Percentiles rank a stretch among this genome's conserved stretches.
Conservation (phyloP, 1,140 invertebrate genomes). For the Drosophila quadrilineata region DNA sequence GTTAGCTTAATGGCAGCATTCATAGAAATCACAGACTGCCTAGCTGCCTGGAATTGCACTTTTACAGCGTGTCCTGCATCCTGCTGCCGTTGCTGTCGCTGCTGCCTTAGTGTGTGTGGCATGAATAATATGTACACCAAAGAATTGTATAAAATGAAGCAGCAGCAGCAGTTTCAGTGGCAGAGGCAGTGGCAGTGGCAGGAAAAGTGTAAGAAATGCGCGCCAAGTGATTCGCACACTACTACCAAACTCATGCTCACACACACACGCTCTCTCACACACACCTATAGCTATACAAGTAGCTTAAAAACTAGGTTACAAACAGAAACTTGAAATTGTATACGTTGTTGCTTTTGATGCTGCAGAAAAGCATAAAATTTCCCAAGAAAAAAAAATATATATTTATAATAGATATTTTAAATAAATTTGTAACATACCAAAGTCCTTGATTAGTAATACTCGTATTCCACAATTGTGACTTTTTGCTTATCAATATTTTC, state of each 20-base stretch:
- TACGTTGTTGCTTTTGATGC: conserved; percentile 28
- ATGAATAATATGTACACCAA: conserved; percentile 57
- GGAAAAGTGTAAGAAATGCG: conserved; percentile 61
- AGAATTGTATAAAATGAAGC: conserved; percentile 64
- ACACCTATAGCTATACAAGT: not conserved
- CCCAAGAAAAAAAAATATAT: too few relatives aligned
- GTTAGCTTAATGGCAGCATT: conserved; percentile 65
- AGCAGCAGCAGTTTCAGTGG: conserved; percentile 6
- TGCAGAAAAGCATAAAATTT: too few relatives aligned
- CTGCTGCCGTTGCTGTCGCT: conserved; percentile 25
- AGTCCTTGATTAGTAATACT: too few relatives aligned
- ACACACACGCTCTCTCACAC: conserved; percentile 21
- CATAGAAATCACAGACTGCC: conserved; percentile 65
- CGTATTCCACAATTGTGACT: too few relatives aligned
- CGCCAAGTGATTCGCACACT: conserved; percentile 31
- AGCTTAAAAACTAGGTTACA: conserved; percentile 65
- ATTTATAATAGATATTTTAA: too few relatives aligned
- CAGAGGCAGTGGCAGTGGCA: conserved; percentile 34
- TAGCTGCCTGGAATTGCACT: conserved; percentile 62
- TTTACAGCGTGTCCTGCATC: too few relatives aligned
- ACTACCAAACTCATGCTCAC: conserved; percentile 12
- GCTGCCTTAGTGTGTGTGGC: conserved; percentile 9
- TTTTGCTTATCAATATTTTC: too few relatives aligned
- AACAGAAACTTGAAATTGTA: conserved; percentile 56
- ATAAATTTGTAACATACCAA: conserved; percentile 34